Percentiles rank a stretch among this genome's conserved stretches.
Conservation (phyloP, 2,888 invertebrate genomes). For the Campoplex capitator region DNA sequence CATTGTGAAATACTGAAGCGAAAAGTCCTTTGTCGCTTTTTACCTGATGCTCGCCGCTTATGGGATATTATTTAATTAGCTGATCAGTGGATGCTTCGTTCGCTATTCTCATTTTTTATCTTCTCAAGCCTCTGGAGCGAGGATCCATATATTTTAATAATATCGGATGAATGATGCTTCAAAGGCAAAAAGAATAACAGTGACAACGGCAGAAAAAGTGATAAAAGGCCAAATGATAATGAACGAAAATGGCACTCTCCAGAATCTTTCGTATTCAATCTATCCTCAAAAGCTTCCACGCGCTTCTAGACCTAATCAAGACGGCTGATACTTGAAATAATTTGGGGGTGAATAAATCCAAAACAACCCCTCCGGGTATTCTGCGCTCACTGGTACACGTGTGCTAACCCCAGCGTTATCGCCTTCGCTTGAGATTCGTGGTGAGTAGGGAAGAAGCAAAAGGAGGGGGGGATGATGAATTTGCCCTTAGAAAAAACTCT, state of each 20-base stretch:
- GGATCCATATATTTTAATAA: background rate
- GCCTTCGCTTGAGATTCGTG: slow-evolving; percentile 6
- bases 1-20: background rate
- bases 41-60: background rate
- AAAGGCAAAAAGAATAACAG: background rate
- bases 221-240: background rate
- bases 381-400: slow-evolving; percentile 20
- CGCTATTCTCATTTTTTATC: background rate
- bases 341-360: background rate
- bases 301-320: background rate
- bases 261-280: background rate
- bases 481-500: slow-evolving; percentile 45
- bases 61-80: background rate
- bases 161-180: background rate
- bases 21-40: slow-evolving; percentile 1
- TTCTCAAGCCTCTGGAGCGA: background rate
- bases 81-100: background rate
- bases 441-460: slow-evolving; percentile 5
- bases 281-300: background rate
- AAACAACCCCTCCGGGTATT: slow-evolving; percentile 1
- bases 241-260: background rate
- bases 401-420: slow-evolving; percentile 1
- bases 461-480: slow-evolving; percentile 51
- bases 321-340: background rate
- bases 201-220: background rate